Evolutionary conservation across 2,113 vertebrate genomes (phyloP).

Genomic region (Fukomys damarensis): DNA sequence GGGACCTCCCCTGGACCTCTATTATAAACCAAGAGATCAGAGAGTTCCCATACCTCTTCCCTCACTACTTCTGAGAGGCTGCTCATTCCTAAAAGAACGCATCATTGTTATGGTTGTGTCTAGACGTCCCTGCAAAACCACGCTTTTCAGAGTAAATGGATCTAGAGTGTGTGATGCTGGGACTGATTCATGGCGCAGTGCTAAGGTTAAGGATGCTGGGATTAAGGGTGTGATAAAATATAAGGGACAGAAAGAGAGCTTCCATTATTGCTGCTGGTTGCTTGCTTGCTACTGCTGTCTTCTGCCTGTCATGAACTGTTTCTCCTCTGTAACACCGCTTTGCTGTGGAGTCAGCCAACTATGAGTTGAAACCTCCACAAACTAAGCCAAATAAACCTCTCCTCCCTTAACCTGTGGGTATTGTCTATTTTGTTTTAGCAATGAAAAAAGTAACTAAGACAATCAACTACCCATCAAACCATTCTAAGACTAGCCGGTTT

Average conservation of each 20-base stretch:
- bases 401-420: not conserved
- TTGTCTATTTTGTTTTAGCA: not conserved
- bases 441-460: not conserved
- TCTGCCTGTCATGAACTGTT: not conserved
- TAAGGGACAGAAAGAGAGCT: not conserved
- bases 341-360: not conserved
- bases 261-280: not conserved
- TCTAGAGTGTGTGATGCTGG: not conserved
- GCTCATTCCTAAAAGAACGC: not conserved
- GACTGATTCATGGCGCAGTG: not conserved
- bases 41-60: not conserved
- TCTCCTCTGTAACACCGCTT: not conserved
- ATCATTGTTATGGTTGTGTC: not conserved
- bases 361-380: not conserved
- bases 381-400: not conserved
- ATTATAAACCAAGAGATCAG: not conserved
- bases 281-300: not conserved
- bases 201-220: not conserved
- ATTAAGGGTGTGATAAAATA: not conserved
- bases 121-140: not conserved
- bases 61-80: conserved; percentile 1
- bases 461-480: conserved; percentile 20
- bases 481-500: not conserved
- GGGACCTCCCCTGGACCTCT: not conserved
- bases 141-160: not conserved